Conservation (phyloP, 2,113 vertebrate species). For the Rana temporaria region DNA sequence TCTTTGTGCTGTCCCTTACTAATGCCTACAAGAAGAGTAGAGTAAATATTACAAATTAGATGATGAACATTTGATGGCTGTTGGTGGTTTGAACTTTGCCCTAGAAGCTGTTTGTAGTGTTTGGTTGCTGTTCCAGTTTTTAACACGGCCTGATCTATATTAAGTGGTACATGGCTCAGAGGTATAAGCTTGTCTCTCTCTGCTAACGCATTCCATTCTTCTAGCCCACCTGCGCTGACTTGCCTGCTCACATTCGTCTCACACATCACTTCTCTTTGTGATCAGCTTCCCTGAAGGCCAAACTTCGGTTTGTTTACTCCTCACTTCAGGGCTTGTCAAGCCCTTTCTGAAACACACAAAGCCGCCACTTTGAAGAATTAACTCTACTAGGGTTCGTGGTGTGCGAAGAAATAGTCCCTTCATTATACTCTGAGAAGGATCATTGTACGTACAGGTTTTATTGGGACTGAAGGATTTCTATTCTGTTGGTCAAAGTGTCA, state of each 20-base stretch:
- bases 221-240: constrained; percentile 21
- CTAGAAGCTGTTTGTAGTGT: background rate
- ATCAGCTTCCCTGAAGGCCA: constrained; percentile 37
- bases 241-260: constrained; percentile 29
- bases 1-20: background rate
- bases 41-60: background rate
- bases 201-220: constrained; percentile 35
- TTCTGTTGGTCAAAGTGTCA: too few species aligned
- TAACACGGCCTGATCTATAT: constrained; percentile 1
- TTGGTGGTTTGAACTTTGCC: constrained; percentile 3
- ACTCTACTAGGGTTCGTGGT: background rate
- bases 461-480: background rate
- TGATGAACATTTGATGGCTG: background rate
- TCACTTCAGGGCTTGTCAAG: constrained; percentile 10
- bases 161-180: background rate
- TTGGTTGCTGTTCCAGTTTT: background rate
- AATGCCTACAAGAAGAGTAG: background rate
- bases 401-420: background rate
- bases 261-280: constrained; percentile 15
- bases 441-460: background rate
- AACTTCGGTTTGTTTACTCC: background rate
- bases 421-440: too few species aligned
- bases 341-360: background rate
- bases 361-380: background rate
- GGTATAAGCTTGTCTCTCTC: constrained; percentile 11